Percentiles rank a stretch among this genome's conserved stretches.
phyloP scores from a whole-genome alignment of 2,888 invertebrate genomes.

The Hetaerina titia region DNA sequence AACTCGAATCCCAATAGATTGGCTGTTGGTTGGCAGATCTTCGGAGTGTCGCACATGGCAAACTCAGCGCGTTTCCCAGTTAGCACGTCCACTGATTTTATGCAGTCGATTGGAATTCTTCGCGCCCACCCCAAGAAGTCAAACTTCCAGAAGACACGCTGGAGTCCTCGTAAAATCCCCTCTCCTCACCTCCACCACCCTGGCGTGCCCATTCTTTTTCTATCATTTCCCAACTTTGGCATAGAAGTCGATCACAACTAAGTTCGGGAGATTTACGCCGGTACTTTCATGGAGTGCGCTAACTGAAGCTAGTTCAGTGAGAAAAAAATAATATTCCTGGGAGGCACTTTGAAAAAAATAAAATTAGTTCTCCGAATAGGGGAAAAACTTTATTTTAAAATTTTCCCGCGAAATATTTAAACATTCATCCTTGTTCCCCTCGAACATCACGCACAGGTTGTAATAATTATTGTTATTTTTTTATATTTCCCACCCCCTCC shows the following conservation, averaged over 20 bases:
- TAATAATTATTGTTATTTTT: background rate
- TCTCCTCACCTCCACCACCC: background rate
- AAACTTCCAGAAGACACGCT: background rate
- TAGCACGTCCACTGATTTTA: background rate
- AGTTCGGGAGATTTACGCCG: background rate
- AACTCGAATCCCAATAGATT: background rate
- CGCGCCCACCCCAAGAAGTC: background rate
- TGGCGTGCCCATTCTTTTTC: background rate
- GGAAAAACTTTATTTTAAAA: background rate
- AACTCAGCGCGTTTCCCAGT: background rate
- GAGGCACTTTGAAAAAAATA: background rate
- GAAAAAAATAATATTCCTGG: background rate
- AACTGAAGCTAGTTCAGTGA: background rate
- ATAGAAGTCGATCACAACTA: background rate
- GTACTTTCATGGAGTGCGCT: background rate
- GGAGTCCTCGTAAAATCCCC: background rate
- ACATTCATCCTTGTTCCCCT: background rate
- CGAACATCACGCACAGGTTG: background rate
- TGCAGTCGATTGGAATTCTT: conserved; percentile 1
- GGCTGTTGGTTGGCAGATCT: background rate
- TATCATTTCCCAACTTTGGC: background rate
- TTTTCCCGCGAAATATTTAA: background rate
- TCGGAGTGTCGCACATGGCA: background rate
- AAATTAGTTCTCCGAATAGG: background rate
- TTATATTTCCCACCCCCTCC: background rate